These are phyloP conservation scores for Mus minutoides DNA, from an alignment of 2,797 vertebrate species.

Conservation along the genomic window DNA sequence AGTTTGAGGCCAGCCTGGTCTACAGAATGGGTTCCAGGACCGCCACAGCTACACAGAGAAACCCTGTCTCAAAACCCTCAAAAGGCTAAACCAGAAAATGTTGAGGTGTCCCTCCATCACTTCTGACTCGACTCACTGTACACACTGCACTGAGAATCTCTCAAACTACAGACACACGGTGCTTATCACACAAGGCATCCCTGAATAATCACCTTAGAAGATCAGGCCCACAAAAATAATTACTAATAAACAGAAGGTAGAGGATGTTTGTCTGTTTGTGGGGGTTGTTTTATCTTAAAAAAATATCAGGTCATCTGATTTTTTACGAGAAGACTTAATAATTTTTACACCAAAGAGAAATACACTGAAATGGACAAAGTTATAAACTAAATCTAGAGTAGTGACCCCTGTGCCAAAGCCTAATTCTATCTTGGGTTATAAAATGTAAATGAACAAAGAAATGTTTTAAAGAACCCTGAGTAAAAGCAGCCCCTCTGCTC, in stretches of 20 bases:
- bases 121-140: neutral
- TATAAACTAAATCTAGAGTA: slow-evolving; percentile 18
- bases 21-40: neutral
- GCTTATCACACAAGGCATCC: neutral
- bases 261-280: neutral
- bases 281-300: neutral
- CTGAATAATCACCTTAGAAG: slow-evolving; percentile 15
- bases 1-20: neutral
- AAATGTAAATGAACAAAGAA: neutral
- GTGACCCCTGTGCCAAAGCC: neutral
- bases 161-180: neutral
- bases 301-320: neutral
- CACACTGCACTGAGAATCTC: neutral
- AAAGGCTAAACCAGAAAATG: neutral
- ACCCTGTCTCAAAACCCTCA: neutral
- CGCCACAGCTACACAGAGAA: neutral
- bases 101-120: neutral
- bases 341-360: slow-evolving; percentile 22
- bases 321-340: slow-evolving; percentile 35
- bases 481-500: neutral
- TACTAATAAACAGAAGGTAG: neutral
- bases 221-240: slow-evolving; percentile 16
- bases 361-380: neutral
- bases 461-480: neutral
- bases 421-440: neutral